Conservation (phyloP, 2,888 invertebrate genomes). For the Drosophila picticornis region DNA sequence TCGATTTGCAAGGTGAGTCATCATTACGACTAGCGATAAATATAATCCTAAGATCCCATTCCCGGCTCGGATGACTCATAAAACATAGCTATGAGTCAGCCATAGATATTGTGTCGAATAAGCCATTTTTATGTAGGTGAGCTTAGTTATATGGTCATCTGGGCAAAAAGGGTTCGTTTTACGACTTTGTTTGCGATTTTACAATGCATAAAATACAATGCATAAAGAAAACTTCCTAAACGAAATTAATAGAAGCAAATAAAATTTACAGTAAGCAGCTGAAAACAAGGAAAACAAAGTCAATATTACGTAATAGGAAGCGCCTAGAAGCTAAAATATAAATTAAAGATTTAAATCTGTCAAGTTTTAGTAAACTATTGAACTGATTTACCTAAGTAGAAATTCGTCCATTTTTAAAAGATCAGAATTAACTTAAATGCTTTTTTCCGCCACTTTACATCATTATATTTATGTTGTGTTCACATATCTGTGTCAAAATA, state of each 20-base stretch:
- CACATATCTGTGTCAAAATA: neutral
- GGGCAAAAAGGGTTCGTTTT: conserved; percentile 52
- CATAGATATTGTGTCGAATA: conserved; percentile 19
- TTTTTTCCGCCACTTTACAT: neutral
- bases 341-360: neutral
- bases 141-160: conserved; percentile 47
- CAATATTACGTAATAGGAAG: neutral
- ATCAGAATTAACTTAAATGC: neutral
- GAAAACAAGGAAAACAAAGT: neutral
- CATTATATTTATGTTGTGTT: neutral
- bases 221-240: neutral
- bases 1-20: conserved; percentile 89
- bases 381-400: neutral
- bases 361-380: neutral
- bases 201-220: conserved; percentile 40
- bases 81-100: conserved; percentile 40
- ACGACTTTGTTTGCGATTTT: conserved; percentile 59
- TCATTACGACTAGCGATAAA: conserved; percentile 9
- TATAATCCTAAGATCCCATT: conserved; percentile 11
- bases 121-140: conserved; percentile 45
- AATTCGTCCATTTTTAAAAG: neutral
- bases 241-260: neutral
- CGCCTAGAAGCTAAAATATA: neutral
- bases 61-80: conserved; percentile 25
- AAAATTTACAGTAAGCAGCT: neutral